Base-by-base conservation (phyloP, 2,797 vertebrate genomes). In the Gadopsis marmoratus region DNA sequence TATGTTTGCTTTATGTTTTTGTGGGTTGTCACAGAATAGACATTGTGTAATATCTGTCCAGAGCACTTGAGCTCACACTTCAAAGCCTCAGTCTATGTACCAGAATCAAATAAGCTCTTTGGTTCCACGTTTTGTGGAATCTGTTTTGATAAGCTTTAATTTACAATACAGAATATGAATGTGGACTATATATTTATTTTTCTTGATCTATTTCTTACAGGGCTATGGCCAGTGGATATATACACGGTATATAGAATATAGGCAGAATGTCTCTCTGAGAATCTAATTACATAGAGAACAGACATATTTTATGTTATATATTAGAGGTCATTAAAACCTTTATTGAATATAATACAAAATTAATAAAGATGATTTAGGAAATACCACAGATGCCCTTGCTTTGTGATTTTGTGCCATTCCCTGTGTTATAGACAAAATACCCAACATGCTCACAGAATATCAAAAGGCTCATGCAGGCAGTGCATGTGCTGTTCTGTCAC, bases 71-170 rank as follows among this genome's bases (percentile, higher is more conserved):
- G 83, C 84, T 85, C 70, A 74, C 83, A 74, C 78, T 78, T 54
- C 78, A 53, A 90, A 78, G 76, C 83, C 89, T 93, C 91, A 85
- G 82, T 89, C 79, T 75, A 72, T 88, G 67, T 71, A 83, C 86
- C 92, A 92, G 91, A 93, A 92, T 91, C 90, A 83, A 86, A 94
- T 93, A 94, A 93, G 91, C 91, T 93, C 71, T 65, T 79, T 35
- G 78, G 64, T 89, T 91, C 74, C 81, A 76, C 65, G 65, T 81
- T 83, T 74, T 80, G 56, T 79, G 88, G 91, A 84, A 89, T 78
- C 78, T 69, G 41, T 75, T 89, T 88, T 88, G 71, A 79, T 61
- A 82, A 56, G 71, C 82, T 86, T 89, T 85, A 60, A 86, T 86
- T 90, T 88, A 81, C 78, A 81, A 58, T 69, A 77, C 81, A 73